Evolutionary conservation across 1,140 invertebrate genomes (phyloP).

Genomic region (Philaenus spumarius): DNA sequence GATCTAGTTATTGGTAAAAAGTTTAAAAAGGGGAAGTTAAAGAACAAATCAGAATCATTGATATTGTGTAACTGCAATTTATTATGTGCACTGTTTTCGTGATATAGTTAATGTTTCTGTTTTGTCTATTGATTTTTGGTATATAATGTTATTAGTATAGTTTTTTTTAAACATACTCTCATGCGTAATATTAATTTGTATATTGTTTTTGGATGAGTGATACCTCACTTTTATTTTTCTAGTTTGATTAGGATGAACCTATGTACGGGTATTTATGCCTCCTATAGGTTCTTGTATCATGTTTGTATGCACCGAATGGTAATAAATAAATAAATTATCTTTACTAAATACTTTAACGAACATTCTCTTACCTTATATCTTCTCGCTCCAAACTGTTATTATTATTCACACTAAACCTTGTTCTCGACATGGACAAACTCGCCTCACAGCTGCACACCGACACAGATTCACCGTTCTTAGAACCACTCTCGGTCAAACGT

Average conservation of each 20-base stretch:
- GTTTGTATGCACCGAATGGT: too few relatives aligned
- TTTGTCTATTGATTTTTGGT: background rate
- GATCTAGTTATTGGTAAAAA: too few relatives aligned
- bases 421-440: conserved; percentile 16
- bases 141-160: too few relatives aligned
- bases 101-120: too few relatives aligned
- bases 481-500: conserved; percentile 42
- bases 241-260: too few relatives aligned
- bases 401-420: conserved; percentile 45
- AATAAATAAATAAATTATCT: background rate
- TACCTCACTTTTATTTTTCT: background rate
- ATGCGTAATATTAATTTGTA: background rate
- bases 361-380: conserved; percentile 10
- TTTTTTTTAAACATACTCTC: background rate
- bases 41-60: too few relatives aligned
- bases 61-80: too few relatives aligned
- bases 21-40: too few relatives aligned
- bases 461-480: conserved; percentile 13
- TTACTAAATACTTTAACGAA: background rate
- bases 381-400: conserved; percentile 37
- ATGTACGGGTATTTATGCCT: too few relatives aligned
- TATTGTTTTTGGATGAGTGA: too few relatives aligned
- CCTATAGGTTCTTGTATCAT: too few relatives aligned
- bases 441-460: conserved; percentile 26
- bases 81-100: background rate